These are phyloP conservation scores for Myotis brandtii DNA, from an alignment of 2,113 vertebrate species.

Conservation along the genomic window DNA sequence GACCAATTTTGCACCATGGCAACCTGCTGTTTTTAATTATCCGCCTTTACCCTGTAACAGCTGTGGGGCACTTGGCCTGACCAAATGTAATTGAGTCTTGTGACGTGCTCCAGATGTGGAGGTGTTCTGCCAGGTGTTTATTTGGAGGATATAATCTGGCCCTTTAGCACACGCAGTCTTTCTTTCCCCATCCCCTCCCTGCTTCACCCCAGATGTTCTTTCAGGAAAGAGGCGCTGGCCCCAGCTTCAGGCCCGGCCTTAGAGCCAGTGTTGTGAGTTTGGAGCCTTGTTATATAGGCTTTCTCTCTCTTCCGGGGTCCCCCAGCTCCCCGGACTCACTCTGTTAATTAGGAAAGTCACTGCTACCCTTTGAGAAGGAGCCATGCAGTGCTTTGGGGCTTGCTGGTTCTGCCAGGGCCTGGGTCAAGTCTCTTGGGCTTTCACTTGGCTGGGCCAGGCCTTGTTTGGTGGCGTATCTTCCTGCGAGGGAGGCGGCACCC, in stretches of 20 bases:
- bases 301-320: background rate
- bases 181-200: background rate
- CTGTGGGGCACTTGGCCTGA: constrained; percentile 84
- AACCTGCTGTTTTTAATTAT: constrained; percentile 88
- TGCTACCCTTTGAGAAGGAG: constrained; percentile 75
- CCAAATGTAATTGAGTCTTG: constrained; percentile 85
- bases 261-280: background rate
- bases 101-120: constrained; percentile 81
- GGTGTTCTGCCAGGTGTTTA: constrained; percentile 83
- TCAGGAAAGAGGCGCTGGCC: background rate
- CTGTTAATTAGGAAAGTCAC: constrained; percentile 71
- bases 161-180: constrained; percentile 57
- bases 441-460: background rate
- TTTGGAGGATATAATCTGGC: constrained; percentile 72
- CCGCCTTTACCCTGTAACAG: constrained; percentile 75
- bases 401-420: background rate
- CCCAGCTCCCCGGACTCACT: background rate
- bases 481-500: background rate
- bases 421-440: background rate
- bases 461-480: background rate
- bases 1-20: constrained; percentile 85
- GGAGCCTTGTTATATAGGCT: background rate
- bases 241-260: background rate
- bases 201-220: background rate
- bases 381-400: background rate